Evolutionary conservation across 2,888 invertebrate genomes (phyloP).

Genomic region (Molanna angustata): DNA sequence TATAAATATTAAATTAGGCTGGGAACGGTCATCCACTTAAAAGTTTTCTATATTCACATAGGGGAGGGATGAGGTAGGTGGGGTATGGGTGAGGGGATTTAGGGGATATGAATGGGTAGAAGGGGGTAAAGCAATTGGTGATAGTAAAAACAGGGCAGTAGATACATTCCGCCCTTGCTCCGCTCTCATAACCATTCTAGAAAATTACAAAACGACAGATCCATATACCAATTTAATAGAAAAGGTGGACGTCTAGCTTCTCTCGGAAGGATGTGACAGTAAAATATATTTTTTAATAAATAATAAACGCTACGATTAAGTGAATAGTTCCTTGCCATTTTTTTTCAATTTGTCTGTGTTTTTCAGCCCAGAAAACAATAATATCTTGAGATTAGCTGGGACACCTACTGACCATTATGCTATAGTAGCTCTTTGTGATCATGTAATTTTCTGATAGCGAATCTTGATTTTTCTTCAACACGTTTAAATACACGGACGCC

Average conservation of each 20-base stretch:
- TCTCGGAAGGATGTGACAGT: conserved; percentile 14
- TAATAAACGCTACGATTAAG: too few species aligned
- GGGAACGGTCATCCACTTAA: conserved; percentile 16
- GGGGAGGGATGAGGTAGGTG: conserved; percentile 7
- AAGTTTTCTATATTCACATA: conserved; percentile 10
- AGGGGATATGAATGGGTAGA: background rate
- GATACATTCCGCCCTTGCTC: conserved; percentile 18
- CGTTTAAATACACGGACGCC: too few species aligned
- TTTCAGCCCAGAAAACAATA: too few species aligned
- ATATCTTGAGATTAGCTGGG: too few species aligned
- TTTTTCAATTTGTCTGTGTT: too few species aligned
- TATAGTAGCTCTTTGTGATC: too few species aligned
- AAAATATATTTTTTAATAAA: too few species aligned
- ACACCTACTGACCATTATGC: too few species aligned
- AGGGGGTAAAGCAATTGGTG: conserved; percentile 23
- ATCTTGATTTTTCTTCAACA: too few species aligned
- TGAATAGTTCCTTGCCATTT: too few species aligned
- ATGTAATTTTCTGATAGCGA: too few species aligned
- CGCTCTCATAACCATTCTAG: conserved; percentile 31
- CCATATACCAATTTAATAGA: conserved; percentile 33
- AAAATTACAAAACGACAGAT: conserved; percentile 33
- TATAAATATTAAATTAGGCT: conserved; percentile 12
- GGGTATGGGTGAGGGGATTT: background rate
- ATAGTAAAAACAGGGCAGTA: conserved; percentile 28
- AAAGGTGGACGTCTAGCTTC: conserved; percentile 19